These are phyloP conservation scores for Dermochelys coriacea DNA, from an alignment of 2,797 vertebrate species.

Conservation along the genomic window DNA sequence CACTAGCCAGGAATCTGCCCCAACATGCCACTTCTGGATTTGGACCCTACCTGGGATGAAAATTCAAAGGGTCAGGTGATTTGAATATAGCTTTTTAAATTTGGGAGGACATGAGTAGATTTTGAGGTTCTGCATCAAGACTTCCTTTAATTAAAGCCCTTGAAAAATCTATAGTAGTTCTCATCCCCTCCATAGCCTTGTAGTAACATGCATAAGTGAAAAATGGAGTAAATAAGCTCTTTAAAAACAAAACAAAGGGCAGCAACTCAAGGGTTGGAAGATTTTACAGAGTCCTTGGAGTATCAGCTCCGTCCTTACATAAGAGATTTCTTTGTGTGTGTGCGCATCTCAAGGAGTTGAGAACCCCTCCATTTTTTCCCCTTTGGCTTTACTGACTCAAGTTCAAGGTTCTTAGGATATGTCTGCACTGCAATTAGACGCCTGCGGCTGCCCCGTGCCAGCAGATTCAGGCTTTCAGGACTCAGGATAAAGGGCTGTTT, in stretches of 20 bases:
- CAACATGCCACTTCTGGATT: neutral
- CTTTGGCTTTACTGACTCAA: neutral
- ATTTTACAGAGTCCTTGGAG: neutral
- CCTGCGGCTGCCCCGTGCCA: neutral
- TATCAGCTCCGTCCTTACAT: neutral
- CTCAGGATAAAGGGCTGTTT: neutral
- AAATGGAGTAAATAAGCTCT: neutral
- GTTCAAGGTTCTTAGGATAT: neutral
- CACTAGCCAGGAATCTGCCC: neutral
- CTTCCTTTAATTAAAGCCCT: neutral
- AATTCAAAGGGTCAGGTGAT: neutral
- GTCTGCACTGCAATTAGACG: neutral
- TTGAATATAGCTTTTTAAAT: neutral
- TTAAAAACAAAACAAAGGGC: neutral
- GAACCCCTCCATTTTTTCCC: neutral
- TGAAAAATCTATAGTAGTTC: neutral
- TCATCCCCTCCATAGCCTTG: neutral
- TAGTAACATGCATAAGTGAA: neutral
- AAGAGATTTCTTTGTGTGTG: too few relatives aligned
- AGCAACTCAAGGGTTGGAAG: neutral
- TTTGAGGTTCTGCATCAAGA: neutral
- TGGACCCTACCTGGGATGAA: neutral
- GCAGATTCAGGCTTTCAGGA: neutral
- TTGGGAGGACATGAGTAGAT: fast-evolving
- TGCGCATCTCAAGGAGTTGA: neutral